Base-by-base conservation (phyloP, 2,113 vertebrate genomes). In the Anser brachyrhynchus region DNA sequence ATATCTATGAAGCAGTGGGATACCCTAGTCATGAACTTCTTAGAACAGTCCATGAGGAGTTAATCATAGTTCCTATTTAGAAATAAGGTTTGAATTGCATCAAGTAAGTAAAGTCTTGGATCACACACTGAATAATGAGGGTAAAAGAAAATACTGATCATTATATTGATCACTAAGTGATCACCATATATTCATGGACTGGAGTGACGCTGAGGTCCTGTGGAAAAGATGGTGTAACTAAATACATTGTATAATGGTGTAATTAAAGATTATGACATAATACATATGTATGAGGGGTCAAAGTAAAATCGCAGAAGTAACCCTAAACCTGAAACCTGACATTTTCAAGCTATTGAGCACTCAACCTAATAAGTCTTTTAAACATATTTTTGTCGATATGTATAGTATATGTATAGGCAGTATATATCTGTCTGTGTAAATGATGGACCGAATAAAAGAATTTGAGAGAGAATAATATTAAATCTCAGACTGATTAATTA, bases 101-200 rank as follows among this genome's bases (percentile, higher is more conserved):
- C 61, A 86, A 81, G 55, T 89, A 80, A 72, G 43, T 77, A 84
- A 91, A 82, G 22, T 28, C 62, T 65, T 84, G 58, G 78, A 71
- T 92, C 84, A 89, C 33, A 54, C 43, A 37, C 16, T 85, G 87
- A 92, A 75, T 92, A 91, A 96, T 89, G 74, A 95, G 66, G 43
- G 49, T 87, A 70, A 91, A 84, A 87, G 52, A 70, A 96, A 73
- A 69, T 92, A 96, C 93, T 89, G 93, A 96, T 97, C 58, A 82
- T 84, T 33, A 41, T 92, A 95, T 93, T 73, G 91, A 97, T 96
- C 70, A 62, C 58, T 94, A 92, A 83, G n/a, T 87, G 26, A 78
- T 7, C 54, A 85, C 84, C 74, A 82, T 84, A 87, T 23, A 62
- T 95, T 92, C 89, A 82, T 28, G 61, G 49, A 16, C 58, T 39